Percentiles rank a stretch among this genome's conserved stretches.
Conservation (phyloP, 64 coral and sea anemone genomes). For the Cladopsammia gracilis region DNA sequence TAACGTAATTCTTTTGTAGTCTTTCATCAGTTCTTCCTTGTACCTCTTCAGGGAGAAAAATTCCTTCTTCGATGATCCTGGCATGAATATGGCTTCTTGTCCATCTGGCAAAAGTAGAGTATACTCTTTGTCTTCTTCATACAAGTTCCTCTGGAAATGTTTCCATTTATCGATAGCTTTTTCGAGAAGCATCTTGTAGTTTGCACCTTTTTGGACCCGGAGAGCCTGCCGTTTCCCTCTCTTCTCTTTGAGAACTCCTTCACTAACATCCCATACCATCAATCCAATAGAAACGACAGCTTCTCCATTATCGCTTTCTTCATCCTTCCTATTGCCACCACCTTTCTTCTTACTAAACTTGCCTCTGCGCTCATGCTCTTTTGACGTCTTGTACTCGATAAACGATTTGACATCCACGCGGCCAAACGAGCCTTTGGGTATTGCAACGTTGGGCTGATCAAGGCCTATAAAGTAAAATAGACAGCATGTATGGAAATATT, state of each 20-base stretch:
- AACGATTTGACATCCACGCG: neutral
- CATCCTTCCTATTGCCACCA: neutral
- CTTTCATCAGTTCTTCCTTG: conserved; percentile 78
- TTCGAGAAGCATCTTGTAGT: conserved; percentile 56
- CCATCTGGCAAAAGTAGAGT: conserved; percentile 74
- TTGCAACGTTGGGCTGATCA: neutral
- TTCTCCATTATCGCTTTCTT: neutral
- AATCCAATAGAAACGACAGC: conserved; percentile 65
- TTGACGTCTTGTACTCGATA: neutral
- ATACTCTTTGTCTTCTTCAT: conserved; percentile 81
- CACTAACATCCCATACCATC: conserved; percentile 53
- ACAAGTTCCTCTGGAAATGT: conserved; percentile 65
- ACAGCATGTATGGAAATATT: neutral
- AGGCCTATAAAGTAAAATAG: neutral
- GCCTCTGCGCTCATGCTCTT: neutral
- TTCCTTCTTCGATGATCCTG: conserved; percentile 52
- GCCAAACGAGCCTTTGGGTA: neutral
- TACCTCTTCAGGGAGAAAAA: conserved; percentile 74
- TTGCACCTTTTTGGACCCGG: conserved; percentile 50
- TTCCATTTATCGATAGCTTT: conserved; percentile 79
- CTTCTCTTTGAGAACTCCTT: conserved; percentile 61
- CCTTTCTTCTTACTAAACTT: neutral
- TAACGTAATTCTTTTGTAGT: conserved; percentile 77
- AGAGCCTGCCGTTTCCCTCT: conserved; percentile 75
- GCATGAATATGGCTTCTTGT: conserved; percentile 79